These are phyloP conservation scores for Alligator sinensis DNA, from an alignment of 2,113 vertebrate species.

Conservation along the genomic window DNA sequence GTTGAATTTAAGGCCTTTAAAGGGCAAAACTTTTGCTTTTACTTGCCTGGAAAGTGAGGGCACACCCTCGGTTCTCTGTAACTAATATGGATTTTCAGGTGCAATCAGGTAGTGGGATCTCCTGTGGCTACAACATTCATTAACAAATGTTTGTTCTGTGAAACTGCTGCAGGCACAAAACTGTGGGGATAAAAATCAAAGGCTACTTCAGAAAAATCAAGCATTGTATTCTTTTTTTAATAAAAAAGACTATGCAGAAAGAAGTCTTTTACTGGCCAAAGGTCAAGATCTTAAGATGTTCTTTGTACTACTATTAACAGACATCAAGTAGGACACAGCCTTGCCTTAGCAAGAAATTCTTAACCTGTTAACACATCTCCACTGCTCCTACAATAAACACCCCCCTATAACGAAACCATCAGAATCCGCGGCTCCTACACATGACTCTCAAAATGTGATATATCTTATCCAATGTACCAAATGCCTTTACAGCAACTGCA, in stretches of 20 bases:
- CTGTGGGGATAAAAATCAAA: rapidly evolving
- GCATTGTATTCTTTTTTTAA: background rate
- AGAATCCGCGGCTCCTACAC: no score
- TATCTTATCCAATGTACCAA: no score
- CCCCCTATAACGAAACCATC: no score
- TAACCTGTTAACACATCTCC: no score
- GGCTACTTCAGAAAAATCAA: background rate
- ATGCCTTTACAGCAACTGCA: no score
- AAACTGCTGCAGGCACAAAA: background rate
- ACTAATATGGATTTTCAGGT: background rate
- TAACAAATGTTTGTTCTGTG: background rate
- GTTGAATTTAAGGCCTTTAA: background rate
- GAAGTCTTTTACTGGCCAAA: background rate
- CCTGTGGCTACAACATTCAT: background rate
- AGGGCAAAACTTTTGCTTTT: background rate
- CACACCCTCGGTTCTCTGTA: background rate
- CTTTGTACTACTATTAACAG: background rate
- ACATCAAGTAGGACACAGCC: no score
- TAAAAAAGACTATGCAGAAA: no score
- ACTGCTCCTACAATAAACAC: no score
- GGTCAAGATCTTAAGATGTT: background rate
- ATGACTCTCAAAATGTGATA: no score
- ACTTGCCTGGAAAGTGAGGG: background rate
- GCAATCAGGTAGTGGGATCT: background rate
- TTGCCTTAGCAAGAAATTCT: no score